Percentiles rank a stretch among this genome's conserved stretches.
These are phyloP conservation scores for Neelides folsomi DNA, from an alignment of 2,888 invertebrate species.

Conservation along the genomic window DNA sequence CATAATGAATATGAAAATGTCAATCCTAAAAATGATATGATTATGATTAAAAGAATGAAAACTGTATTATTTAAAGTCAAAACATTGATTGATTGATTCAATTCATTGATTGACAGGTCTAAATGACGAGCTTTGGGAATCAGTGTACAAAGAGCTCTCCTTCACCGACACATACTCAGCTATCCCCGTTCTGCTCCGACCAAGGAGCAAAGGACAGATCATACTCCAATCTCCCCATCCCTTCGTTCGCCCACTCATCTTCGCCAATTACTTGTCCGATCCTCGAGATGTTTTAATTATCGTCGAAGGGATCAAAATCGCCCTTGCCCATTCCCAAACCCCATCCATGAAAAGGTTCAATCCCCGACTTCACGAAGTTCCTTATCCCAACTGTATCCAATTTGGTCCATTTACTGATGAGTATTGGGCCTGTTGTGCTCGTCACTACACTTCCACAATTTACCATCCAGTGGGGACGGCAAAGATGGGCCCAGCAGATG, in stretches of 20 bases:
- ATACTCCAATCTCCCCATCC: slow-evolving; percentile 70
- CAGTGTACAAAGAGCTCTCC: slow-evolving; percentile 59
- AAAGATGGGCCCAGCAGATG: slow-evolving; percentile 82
- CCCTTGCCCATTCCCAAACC: slow-evolving; percentile 63
- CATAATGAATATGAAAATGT: slow-evolving; percentile 35
- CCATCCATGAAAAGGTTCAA: slow-evolving; percentile 60
- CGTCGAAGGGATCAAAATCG: slow-evolving; percentile 74
- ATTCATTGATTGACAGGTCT: slow-evolving; percentile 37
- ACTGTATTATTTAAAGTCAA: neutral
- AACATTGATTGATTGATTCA: too few species aligned
- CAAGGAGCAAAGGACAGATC: slow-evolving; percentile 68
- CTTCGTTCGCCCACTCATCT: slow-evolving; percentile 73
- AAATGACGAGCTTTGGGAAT: slow-evolving; percentile 61
- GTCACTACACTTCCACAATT: slow-evolving; percentile 66
- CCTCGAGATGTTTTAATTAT: slow-evolving; percentile 64
- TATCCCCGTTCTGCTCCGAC: slow-evolving; percentile 68
- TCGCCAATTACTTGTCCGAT: slow-evolving; percentile 79
- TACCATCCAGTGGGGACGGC: slow-evolving; percentile 78
- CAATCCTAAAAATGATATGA: neutral
- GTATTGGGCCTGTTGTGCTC: slow-evolving; percentile 78
- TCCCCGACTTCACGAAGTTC: slow-evolving; percentile 53
- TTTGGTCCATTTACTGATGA: slow-evolving; percentile 55
- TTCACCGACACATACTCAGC: slow-evolving; percentile 70
- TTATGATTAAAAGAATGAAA: neutral
- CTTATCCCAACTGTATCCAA: slow-evolving; percentile 64